Conservation (phyloP, 2,888 invertebrate genomes). For the Pseudococcus jackbeardsleyi region DNA sequence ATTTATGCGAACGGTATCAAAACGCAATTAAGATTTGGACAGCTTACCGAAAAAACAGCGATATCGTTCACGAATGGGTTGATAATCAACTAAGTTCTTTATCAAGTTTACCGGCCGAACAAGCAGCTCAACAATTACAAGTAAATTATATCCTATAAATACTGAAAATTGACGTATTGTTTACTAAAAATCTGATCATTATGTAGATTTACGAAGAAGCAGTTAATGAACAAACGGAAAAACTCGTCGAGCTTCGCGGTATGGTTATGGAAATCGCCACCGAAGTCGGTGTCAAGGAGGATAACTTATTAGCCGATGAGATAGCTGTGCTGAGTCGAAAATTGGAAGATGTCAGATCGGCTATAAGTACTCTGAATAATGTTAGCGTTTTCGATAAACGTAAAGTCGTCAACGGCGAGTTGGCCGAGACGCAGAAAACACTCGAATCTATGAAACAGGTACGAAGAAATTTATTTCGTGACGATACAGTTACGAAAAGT, state of each 20-base stretch:
- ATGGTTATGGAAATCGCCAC: slow-evolving; percentile 84
- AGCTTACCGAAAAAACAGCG: slow-evolving; percentile 83
- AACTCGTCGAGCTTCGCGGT: slow-evolving; percentile 78
- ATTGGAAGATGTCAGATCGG: slow-evolving; percentile 82
- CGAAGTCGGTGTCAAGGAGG: slow-evolving; percentile 79
- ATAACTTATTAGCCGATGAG: slow-evolving; percentile 73
- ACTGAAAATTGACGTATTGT: not conserved
- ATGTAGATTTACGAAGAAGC: slow-evolving; percentile 59
- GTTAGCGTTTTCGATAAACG: slow-evolving; percentile 68
- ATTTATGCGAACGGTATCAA: slow-evolving; percentile 83
- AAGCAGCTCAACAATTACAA: slow-evolving; percentile 71
- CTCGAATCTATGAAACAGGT: slow-evolving; percentile 59
- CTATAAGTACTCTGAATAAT: slow-evolving; percentile 81
- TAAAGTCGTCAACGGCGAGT: slow-evolving; percentile 24
- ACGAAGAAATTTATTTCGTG: slow-evolving; percentile 37
- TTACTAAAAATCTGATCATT: not conserved
- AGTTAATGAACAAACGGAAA: slow-evolving; percentile 74
- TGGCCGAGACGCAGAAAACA: slow-evolving; percentile 53
- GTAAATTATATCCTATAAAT: not conserved
- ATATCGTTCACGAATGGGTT: slow-evolving; percentile 81
- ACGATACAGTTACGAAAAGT: not conserved
- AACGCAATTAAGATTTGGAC: slow-evolving; percentile 86
- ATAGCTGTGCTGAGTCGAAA: slow-evolving; percentile 82
- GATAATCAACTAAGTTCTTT: slow-evolving; percentile 82
- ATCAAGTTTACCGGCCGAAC: slow-evolving; percentile 79